Percentiles rank a stretch among this genome's conserved stretches.
Evolutionary conservation across 2,113 vertebrate species (phyloP).

Genomic region (Prolemur simus): DNA sequence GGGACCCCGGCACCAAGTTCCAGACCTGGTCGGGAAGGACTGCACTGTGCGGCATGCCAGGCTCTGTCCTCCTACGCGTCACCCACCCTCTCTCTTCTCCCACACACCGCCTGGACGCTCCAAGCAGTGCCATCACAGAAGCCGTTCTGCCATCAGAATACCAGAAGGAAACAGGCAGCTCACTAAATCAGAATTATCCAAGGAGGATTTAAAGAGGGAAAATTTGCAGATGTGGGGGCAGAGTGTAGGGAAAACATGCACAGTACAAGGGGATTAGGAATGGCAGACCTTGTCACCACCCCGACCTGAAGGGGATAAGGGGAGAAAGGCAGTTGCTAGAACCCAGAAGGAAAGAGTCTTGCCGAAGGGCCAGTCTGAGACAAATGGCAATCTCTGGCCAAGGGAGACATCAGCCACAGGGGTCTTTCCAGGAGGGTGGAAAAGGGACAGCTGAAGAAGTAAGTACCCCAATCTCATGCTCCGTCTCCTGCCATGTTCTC

Average conservation of each 20-base stretch:
- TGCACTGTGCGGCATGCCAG: rapidly evolving
- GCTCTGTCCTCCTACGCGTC: background rate
- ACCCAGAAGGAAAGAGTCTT: background rate
- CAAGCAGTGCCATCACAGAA: rapidly evolving
- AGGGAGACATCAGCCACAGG: background rate
- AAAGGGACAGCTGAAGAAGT: background rate
- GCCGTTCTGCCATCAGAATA: background rate
- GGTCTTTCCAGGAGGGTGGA: background rate
- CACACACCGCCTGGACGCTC: background rate
- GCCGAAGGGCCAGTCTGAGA: background rate
- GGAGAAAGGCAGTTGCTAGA: background rate
- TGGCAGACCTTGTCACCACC: background rate
- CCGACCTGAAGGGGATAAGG: background rate
- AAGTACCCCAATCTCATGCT: background rate
- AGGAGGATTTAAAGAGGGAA: background rate
- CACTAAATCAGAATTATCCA: background rate
- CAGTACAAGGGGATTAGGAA: background rate
- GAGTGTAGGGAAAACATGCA: background rate
- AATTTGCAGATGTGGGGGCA: background rate
- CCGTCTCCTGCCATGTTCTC: background rate
- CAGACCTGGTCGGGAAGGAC: background rate
- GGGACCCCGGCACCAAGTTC: background rate
- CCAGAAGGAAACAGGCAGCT: background rate
- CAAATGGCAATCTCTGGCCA: background rate
- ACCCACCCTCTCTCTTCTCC: too few relatives aligned